Conservation (phyloP, 2,888 invertebrate species). For the Clusia tigrina region DNA sequence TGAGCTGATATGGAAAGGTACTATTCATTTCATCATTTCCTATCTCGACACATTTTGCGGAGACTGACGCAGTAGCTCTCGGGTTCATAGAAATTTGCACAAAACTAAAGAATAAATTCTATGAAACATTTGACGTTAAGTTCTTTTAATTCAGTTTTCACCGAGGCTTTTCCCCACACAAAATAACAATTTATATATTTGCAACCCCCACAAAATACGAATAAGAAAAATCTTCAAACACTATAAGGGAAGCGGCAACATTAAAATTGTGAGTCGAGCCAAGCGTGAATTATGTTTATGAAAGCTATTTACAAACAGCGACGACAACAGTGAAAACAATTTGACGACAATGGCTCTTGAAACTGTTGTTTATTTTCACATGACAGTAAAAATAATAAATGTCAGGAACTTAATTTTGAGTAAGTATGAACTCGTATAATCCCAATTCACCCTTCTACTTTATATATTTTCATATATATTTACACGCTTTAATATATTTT, state of each 20-base stretch:
- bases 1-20: too few species aligned
- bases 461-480: too few species aligned
- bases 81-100: too few species aligned
- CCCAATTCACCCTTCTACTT: not conserved
- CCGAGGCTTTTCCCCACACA: not conserved
- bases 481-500: too few species aligned
- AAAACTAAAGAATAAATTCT: too few species aligned
- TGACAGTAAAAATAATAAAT: conserved; percentile 26
- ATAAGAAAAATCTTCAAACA: too few species aligned
- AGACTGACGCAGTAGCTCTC: too few species aligned
- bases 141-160: not conserved
- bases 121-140: too few species aligned
- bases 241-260: not conserved
- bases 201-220: not conserved
- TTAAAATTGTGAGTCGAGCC: not conserved
- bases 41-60: too few species aligned
- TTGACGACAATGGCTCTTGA: conserved; percentile 52
- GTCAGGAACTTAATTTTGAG: too few species aligned
- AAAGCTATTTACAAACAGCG: not conserved
- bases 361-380: conserved; percentile 47
- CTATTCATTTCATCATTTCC: too few species aligned
- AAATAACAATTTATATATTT: not conserved
- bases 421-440: too few species aligned
- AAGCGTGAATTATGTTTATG: not conserved
- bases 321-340: conserved; percentile 46